Conservation (phyloP, 64 coral and sea anemone genomes). For the Pachyseris speciosa region DNA sequence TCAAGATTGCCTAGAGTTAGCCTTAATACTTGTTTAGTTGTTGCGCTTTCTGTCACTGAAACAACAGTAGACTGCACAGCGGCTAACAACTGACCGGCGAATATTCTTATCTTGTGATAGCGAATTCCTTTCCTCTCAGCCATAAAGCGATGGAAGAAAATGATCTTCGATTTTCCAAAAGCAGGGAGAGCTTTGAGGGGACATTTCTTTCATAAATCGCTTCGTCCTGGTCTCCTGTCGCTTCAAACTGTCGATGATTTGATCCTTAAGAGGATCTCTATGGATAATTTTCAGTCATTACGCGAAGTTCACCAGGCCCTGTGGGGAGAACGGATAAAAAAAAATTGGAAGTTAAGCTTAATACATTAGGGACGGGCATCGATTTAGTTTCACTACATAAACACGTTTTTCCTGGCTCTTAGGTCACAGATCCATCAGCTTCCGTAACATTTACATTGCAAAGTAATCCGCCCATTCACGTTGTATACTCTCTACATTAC, state of each 20-base stretch:
- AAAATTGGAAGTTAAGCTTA: not conserved
- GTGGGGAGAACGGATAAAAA: not conserved
- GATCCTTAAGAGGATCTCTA: not conserved
- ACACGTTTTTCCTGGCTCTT: constrained; percentile 1
- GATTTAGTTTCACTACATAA: not conserved
- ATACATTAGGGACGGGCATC: not conserved
- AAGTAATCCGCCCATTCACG: constrained; percentile 5
- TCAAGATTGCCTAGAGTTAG: constrained; percentile 85
- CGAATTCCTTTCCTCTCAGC: constrained; percentile 30
- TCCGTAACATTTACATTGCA: constrained; percentile 5
- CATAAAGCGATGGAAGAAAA: constrained; percentile 28
- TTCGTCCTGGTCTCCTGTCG: not conserved
- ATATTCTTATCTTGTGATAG: constrained; percentile 80
- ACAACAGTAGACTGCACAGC: constrained; percentile 89
- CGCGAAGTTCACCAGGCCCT: not conserved
- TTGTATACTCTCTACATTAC: not conserved
- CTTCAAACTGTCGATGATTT: constrained; percentile 1
- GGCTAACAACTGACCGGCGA: constrained; percentile 86
- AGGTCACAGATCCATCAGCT: constrained; percentile 5
- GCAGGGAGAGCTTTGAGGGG: not conserved
- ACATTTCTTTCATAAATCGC: constrained; percentile 6
- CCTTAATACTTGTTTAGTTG: constrained; percentile 80
- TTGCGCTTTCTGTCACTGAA: constrained; percentile 74
- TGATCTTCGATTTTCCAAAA: constrained; percentile 16
- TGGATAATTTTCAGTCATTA: not conserved